Base-by-base conservation (phyloP, 2,113 vertebrate genomes). In the Cacatua alba region DNA sequence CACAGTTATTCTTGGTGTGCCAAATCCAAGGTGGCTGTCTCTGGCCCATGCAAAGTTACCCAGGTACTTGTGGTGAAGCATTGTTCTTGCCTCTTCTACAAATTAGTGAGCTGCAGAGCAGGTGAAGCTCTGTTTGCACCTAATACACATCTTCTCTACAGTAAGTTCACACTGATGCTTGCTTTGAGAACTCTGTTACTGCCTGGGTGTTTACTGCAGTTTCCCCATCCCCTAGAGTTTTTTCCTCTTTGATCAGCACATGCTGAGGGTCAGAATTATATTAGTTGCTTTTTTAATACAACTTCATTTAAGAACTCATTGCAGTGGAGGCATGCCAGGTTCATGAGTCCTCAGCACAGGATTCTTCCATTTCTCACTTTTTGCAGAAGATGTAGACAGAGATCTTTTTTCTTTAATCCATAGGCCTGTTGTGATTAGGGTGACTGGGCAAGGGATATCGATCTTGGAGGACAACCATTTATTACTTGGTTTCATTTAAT, bases 391-490 rank as follows among this genome's bases (percentile, higher is more conserved):
- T 5, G 1, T 46, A 68, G 14, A 62, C 18, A 62, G 41, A 63
- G 3, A 67, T 25, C 13, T 41, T 80, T 82, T 87, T 77, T 52
- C 59, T 81, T 83, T 33, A 51, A 49, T 78, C 23, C 29, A 19
- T 33, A 72, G 15, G n/a, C 25, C 28, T 70, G 25, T 49, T 60
- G 55, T 77, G 41, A 44, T 57, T 37, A 62, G 35, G 37, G 23
- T 5, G 4, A 48, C 41, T 7, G 15, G 19, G 51, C 43, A 70
- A 86, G 20, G 31, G 33, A 31, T 41, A 35, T 37, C 0, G 0
- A 35, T 71, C 64, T 67, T 82, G 44, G 51, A 43, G 19, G 12
- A 49, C 46, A 59, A 8, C 39, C 0, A 8, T 55, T 86, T 77
- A 44, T 89, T 57, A 29, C 31, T 86, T 65, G 24, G 16, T 71